Evolutionary conservation across 2,113 vertebrate genomes (phyloP).

Genomic region (Centropus bengalensis): DNA sequence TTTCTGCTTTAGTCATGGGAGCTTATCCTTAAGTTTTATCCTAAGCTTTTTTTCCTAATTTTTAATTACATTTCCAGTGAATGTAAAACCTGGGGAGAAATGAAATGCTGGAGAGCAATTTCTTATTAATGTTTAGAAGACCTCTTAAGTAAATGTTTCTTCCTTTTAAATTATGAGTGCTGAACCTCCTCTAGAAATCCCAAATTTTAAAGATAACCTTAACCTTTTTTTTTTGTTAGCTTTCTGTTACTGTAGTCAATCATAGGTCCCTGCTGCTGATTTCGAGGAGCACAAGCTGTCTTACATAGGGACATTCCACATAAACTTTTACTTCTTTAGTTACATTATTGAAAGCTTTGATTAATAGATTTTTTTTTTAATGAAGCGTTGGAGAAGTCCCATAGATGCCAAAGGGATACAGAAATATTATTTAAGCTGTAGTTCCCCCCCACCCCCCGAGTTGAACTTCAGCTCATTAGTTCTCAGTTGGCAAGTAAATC

Average conservation of each 20-base stretch:
- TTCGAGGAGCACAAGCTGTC: not conserved
- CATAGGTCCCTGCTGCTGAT: not conserved
- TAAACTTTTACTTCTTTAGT: not conserved
- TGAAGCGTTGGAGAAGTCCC: not conserved
- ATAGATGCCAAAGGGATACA: not conserved
- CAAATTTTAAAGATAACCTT: not conserved
- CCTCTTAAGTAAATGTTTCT: not conserved
- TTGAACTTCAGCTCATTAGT: not conserved
- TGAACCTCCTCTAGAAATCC: not conserved
- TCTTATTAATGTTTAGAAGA: not conserved
- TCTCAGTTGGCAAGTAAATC: not conserved
- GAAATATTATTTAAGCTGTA: not conserved
- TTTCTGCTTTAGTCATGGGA: not conserved
- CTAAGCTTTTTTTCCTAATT: not conserved
- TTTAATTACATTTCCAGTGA: not conserved
- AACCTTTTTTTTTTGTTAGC: not conserved
- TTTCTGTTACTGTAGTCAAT: not conserved
- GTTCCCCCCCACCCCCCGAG: not conserved
- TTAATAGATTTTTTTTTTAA: not conserved
- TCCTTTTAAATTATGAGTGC: not conserved
- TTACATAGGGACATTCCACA: not conserved
- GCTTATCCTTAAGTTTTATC: not conserved
- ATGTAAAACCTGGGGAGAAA: not conserved
- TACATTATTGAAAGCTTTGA: not conserved
- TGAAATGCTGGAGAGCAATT: not conserved